Evolutionary conservation across 2,113 vertebrate genomes (phyloP).

Genomic region (Polypterus senegalus): DNA sequence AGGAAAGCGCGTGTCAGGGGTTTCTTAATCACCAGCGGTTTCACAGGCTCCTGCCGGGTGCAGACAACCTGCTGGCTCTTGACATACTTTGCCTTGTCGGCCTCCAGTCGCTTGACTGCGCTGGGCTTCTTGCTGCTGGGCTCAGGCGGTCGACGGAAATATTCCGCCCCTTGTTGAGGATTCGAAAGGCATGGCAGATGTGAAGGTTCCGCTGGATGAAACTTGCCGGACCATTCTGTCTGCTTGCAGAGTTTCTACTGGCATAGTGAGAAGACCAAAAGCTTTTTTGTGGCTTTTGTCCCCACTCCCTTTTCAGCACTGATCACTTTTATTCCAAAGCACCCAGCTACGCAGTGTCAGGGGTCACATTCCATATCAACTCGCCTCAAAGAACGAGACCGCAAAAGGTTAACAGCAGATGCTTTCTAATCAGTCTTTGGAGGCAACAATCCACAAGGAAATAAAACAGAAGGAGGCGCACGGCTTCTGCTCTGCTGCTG

Average conservation of each 20-base stretch:
- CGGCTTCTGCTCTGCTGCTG: not conserved
- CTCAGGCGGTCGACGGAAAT: slow-evolving; percentile 63
- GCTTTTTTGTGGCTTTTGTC: too few species aligned
- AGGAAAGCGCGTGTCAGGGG: slow-evolving; percentile 54
- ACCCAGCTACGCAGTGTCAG: slow-evolving; percentile 33
- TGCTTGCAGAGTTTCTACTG: slow-evolving; percentile 54
- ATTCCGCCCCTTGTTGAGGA: slow-evolving; percentile 77
- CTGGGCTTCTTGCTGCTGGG: slow-evolving; percentile 53
- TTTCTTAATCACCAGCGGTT: slow-evolving; percentile 57
- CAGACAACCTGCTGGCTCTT: slow-evolving; percentile 79
- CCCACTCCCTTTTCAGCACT: too few species aligned
- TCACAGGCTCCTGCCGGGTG: slow-evolving; percentile 68
- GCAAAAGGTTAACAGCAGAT: slow-evolving; percentile 17
- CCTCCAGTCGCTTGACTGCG: slow-evolving; percentile 75
- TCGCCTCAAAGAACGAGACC: slow-evolving; percentile 25
- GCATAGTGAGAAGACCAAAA: slow-evolving; percentile 30
- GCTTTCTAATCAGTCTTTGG: slow-evolving; percentile 13
- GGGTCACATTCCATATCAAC: slow-evolving; percentile 48
- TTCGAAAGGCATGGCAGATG: slow-evolving; percentile 74
- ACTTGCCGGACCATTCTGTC: slow-evolving; percentile 36
- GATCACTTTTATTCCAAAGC: slow-evolving; percentile 34
- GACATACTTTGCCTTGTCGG: slow-evolving; percentile 90
- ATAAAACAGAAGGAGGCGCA: not conserved
- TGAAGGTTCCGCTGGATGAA: slow-evolving; percentile 43
- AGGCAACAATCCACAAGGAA: too few species aligned